These are phyloP conservation scores for Nomia melanderi DNA, from an alignment of 1,140 invertebrate genomes.

Conservation along the genomic window DNA sequence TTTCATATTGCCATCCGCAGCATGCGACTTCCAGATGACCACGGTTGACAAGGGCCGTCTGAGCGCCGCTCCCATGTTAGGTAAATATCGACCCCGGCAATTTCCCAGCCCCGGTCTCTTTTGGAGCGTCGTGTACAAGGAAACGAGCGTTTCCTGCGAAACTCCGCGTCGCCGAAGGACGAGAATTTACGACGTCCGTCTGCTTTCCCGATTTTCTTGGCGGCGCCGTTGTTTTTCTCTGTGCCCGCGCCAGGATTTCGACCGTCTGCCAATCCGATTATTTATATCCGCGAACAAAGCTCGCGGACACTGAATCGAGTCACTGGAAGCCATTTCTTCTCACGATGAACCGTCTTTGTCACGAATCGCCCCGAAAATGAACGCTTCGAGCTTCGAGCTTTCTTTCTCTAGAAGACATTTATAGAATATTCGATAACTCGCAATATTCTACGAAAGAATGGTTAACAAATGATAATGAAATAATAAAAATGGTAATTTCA, in stretches of 20 bases:
- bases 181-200: too few species aligned
- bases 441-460: too few species aligned
- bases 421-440: too few species aligned
- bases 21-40: constrained; percentile 82
- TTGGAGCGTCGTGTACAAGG: too few species aligned
- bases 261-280: neutral
- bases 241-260: neutral
- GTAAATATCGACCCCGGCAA: constrained; percentile 51
- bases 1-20: constrained; percentile 83
- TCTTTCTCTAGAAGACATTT: too few species aligned
- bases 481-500: too few species aligned
- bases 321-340: neutral
- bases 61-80: constrained; percentile 76
- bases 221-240: neutral
- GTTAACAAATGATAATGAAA: too few species aligned
- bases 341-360: too few species aligned
- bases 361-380: neutral
- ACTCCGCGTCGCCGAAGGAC: too few species aligned
- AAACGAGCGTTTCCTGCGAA: too few species aligned
- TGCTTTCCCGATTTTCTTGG: neutral
- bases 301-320: neutral
- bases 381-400: neutral
- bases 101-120: too few species aligned
- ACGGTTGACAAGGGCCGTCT: constrained; percentile 81
- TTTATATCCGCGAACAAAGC: constrained; percentile 5